Evolutionary conservation across 2,888 invertebrate species (phyloP).

Genomic region (Drosophila colorata): DNA sequence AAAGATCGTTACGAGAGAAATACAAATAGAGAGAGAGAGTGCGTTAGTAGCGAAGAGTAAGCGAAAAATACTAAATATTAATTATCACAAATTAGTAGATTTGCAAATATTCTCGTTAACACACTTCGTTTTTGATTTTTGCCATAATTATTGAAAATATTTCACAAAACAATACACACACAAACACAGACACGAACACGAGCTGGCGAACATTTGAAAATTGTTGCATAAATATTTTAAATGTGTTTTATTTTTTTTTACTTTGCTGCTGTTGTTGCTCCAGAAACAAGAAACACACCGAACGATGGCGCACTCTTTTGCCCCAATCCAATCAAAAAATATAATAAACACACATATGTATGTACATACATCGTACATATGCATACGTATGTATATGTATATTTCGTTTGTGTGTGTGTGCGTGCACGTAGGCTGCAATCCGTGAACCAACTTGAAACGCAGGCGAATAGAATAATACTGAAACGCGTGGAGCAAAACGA

Average conservation of each 20-base stretch:
- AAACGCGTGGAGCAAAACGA: conserved; percentile 51
- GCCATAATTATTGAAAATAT: conserved; percentile 43
- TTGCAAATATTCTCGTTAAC: conserved; percentile 59
- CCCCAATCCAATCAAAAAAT: conserved; percentile 71
- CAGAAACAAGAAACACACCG: conserved; percentile 57
- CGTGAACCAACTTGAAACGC: conserved; percentile 66
- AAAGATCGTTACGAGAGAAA: conserved; percentile 38
- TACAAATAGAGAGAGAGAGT: conserved; percentile 23
- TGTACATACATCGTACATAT: conserved; percentile 34
- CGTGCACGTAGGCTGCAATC: conserved; percentile 46
- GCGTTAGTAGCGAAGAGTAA: conserved; percentile 5
- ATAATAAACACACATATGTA: conserved; percentile 63
- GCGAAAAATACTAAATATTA: conserved; percentile 47
- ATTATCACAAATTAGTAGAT: conserved; percentile 63
- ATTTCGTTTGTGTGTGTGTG: conserved; percentile 40
- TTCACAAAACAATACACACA: conserved; percentile 34
- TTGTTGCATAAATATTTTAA: conserved; percentile 48
- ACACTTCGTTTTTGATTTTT: conserved; percentile 45
- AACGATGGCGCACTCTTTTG: conserved; percentile 54
- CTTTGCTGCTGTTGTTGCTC: conserved; percentile 33
- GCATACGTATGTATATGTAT: conserved; percentile 18
- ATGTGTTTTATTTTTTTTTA: conserved; percentile 18
- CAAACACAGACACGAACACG: conserved; percentile 22
- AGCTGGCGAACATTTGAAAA: conserved; percentile 35
- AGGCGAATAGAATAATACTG: conserved; percentile 77